Percentiles rank a stretch among this genome's conserved stretches.
phyloP scores from a whole-genome alignment of 2,113 vertebrate species.

The Leucopsar rothschildi region DNA sequence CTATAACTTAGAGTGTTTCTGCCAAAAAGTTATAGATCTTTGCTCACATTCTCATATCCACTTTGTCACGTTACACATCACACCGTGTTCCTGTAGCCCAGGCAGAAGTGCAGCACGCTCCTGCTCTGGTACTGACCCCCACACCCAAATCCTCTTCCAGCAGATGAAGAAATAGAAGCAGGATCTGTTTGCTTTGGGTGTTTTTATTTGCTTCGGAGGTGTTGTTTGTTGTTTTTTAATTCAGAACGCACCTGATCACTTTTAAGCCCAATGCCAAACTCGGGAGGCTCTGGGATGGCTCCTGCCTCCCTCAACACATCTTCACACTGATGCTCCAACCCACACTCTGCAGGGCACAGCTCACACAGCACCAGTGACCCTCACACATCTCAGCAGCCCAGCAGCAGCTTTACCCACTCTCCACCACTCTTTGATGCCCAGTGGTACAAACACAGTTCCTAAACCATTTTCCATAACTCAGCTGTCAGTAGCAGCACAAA shows the following conservation, averaged over 20 bases:
- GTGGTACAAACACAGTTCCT: neutral
- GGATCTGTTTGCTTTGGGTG: neutral
- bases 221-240: neutral
- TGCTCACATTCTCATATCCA: fast-evolving
- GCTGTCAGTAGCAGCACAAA: neutral
- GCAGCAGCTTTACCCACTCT: neutral
- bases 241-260: neutral
- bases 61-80: neutral
- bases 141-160: neutral
- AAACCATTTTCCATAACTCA: neutral
- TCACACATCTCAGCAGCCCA: neutral
- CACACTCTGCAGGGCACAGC: neutral
- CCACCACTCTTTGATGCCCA: neutral
- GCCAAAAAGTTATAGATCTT: neutral
- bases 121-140: neutral
- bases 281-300: neutral
- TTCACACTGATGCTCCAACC: neutral
- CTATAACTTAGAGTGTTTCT: neutral
- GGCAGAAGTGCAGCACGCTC: neutral
- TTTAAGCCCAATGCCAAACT: neutral
- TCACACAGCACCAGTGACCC: neutral
- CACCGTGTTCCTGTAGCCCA: fast-evolving
- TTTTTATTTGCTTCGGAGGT: neutral
- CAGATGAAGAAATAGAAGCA: neutral
- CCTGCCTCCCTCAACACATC: neutral